Evolutionary conservation across 2,113 vertebrate genomes (phyloP).

Genomic region (Rhinolophus sinicus): DNA sequence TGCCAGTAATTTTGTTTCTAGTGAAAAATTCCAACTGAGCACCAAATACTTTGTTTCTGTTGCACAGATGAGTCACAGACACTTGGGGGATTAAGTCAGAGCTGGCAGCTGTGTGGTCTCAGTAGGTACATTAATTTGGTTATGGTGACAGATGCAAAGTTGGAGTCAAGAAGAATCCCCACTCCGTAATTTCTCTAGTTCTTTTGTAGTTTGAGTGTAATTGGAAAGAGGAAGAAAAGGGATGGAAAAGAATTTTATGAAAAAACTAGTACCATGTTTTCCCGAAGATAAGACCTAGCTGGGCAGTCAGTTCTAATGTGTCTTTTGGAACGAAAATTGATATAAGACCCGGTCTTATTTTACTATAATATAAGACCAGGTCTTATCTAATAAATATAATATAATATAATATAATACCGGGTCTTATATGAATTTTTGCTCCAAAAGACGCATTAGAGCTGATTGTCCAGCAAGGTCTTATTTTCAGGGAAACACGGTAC

Average conservation of each 20-base stretch:
- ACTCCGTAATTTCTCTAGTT: neutral
- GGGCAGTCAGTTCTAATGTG: too few species aligned
- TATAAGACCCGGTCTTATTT: too few species aligned
- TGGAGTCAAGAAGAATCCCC: neutral
- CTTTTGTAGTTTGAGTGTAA: conserved; percentile 24
- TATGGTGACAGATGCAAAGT: neutral
- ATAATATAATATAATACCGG: too few species aligned
- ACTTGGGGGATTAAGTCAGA: neutral
- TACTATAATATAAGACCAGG: too few species aligned
- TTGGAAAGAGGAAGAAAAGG: neutral
- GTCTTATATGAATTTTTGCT: too few species aligned
- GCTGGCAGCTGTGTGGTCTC: neutral
- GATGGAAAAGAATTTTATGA: neutral
- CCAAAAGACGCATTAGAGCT: too few species aligned
- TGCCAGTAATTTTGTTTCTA: neutral
- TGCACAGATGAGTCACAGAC: neutral
- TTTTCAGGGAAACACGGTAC: too few species aligned
- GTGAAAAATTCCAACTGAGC: neutral
- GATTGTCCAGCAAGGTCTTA: too few species aligned
- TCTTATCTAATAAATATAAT: too few species aligned
- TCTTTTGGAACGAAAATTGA: too few species aligned
- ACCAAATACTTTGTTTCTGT: neutral
- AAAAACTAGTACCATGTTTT: neutral
- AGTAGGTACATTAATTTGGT: neutral
- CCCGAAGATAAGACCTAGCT: too few species aligned